phyloP scores from a whole-genome alignment of 2,888 invertebrate genomes.

The Alcis repandata region DNA sequence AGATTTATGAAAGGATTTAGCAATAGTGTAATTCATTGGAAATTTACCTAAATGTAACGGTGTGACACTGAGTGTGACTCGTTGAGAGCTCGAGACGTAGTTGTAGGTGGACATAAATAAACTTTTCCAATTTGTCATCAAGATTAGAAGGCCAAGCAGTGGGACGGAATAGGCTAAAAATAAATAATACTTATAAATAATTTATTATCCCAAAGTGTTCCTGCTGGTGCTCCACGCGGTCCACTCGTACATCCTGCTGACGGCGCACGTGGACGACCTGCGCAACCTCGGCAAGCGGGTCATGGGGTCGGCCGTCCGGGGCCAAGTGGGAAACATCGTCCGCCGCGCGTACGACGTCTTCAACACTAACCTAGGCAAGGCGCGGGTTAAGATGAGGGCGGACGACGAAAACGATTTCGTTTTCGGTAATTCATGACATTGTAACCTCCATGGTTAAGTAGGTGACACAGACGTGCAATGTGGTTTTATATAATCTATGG shows the following conservation, averaged over 20 bases:
- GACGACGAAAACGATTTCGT: conserved; percentile 8
- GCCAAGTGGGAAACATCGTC: conserved; percentile 59
- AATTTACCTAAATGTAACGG: too few species aligned
- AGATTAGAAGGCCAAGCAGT: too few species aligned
- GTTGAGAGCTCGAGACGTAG: too few species aligned
- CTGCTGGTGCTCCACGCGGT: conserved; percentile 47
- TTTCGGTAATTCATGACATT: not conserved
- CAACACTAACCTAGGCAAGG: conserved; percentile 47
- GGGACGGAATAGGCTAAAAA: too few species aligned
- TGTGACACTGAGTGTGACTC: too few species aligned
- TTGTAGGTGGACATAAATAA: too few species aligned
- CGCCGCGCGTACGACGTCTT: conserved; percentile 62
- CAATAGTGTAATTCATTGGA: too few species aligned
- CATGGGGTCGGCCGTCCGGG: conserved; percentile 56
- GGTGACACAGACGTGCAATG: too few species aligned
- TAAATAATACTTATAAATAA: too few species aligned
- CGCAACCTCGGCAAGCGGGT: conserved; percentile 65
- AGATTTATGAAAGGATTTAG: too few species aligned
- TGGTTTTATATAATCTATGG: too few species aligned
- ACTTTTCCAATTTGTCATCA: not conserved
- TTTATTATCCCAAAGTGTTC: conserved; percentile 1
- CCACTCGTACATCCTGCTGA: conserved; percentile 68
- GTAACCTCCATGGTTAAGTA: too few species aligned
- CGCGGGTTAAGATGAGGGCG: conserved; percentile 7
- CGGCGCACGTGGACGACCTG: conserved; percentile 72